Evolutionary conservation across 2,797 vertebrate species (phyloP).

Genomic region (Propithecus perrieri): DNA sequence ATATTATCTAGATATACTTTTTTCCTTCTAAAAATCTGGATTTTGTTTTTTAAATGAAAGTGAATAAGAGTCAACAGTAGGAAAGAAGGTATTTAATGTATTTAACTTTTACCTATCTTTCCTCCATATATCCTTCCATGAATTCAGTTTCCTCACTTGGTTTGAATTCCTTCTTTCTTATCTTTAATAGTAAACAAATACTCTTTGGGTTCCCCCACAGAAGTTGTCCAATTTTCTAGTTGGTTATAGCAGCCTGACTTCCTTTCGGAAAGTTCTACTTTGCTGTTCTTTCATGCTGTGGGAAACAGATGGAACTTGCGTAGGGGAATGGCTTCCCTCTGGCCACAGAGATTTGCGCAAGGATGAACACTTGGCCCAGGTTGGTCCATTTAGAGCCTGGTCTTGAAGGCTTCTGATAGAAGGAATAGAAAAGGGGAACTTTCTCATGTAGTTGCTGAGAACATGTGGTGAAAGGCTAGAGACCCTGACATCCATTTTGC

Average conservation of each 20-base stretch:
- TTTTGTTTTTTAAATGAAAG: background rate
- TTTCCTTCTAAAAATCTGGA: background rate
- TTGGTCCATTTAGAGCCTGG: background rate
- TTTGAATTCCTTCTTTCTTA: background rate
- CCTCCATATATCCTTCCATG: background rate
- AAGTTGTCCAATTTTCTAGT: background rate
- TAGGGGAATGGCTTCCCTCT: background rate
- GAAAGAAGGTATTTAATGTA: background rate
- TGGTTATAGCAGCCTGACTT: background rate
- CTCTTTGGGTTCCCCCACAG: background rate
- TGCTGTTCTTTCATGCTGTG: background rate
- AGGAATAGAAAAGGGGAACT: background rate
- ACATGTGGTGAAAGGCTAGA: background rate
- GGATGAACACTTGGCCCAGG: background rate
- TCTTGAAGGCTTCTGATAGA: background rate
- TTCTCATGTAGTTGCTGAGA: background rate
- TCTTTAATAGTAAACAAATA: background rate
- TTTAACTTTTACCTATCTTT: background rate
- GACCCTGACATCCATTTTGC: background rate
- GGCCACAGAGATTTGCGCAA: background rate
- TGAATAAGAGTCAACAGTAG: background rate
- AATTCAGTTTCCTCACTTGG: background rate
- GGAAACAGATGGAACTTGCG: background rate
- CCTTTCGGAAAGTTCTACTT: background rate
- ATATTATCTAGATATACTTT: background rate